Percentiles rank a stretch among this genome's conserved stretches.
These are phyloP conservation scores for Turritopsis dohrnii DNA, from an alignment of 30 jellyfish, hydroid and myxozoan species.

Conservation along the genomic window DNA sequence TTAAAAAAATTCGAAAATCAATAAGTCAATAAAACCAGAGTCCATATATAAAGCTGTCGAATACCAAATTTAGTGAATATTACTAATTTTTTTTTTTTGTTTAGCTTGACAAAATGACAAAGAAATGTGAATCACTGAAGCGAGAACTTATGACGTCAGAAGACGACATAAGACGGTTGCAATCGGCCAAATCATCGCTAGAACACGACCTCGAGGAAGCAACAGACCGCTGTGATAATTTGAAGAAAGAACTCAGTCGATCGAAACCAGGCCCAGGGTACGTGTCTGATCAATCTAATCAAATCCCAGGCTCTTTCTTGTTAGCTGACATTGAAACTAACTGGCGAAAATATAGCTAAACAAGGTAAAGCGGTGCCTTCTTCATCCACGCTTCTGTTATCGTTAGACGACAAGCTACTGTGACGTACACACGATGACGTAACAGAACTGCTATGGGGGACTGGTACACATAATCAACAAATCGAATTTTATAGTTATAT, in stretches of 20 bases:
- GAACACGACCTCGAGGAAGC: slow-evolving; percentile 18
- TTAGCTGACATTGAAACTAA: not conserved
- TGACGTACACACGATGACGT: not conserved
- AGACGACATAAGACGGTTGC: slow-evolving; percentile 16
- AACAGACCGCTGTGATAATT: slow-evolving; percentile 14
- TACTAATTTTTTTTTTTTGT: not conserved
- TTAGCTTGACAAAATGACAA: slow-evolving; percentile 24
- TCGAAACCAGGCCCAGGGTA: slow-evolving; percentile 21
- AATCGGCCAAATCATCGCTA: slow-evolving; percentile 8
- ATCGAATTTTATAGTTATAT: not conserved
- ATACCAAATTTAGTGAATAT: too few species aligned
- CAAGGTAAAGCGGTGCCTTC: not conserved
- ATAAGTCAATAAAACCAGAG: too few species aligned
- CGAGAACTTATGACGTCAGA: slow-evolving; percentile 19
- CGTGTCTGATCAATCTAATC: not conserved
- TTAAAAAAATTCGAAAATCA: too few species aligned
- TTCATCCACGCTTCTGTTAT: not conserved
- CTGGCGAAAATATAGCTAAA: not conserved
- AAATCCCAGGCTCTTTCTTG: slow-evolving; percentile 3
- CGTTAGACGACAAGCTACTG: not conserved
- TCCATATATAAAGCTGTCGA: too few species aligned
- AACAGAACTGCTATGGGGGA: not conserved
- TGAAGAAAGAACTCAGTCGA: slow-evolving; percentile 13
- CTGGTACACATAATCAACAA: not conserved
- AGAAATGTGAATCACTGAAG: slow-evolving; percentile 21